These are phyloP conservation scores for Balaeniceps rex DNA, from an alignment of 2,113 vertebrate species.

Conservation along the genomic window DNA sequence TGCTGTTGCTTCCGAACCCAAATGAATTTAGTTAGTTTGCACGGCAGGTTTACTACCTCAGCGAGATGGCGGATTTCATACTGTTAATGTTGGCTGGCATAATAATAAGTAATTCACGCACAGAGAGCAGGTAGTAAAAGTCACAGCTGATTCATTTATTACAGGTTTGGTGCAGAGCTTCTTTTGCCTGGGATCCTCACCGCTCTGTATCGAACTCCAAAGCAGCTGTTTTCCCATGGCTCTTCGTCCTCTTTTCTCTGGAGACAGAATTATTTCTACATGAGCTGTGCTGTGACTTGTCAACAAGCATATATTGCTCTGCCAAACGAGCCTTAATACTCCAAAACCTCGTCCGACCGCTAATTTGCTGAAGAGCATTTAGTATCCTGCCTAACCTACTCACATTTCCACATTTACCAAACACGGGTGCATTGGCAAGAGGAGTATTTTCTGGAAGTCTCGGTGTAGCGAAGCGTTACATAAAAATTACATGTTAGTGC, in stretches of 20 bases:
- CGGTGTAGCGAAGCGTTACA: background rate
- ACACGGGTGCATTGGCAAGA: accelerated
- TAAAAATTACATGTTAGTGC: background rate
- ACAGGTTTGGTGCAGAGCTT: background rate
- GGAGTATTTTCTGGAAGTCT: background rate
- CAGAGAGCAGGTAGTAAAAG: background rate
- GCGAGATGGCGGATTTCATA: background rate
- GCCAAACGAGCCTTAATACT: background rate
- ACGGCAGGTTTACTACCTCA: background rate
- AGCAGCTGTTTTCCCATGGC: background rate
- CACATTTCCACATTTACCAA: background rate
- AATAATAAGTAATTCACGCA: background rate
- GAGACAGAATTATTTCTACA: background rate
- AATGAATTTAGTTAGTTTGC: background rate
- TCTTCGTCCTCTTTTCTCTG: background rate
- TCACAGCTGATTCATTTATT: background rate
- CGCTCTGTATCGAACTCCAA: accelerated
- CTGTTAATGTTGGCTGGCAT: background rate
- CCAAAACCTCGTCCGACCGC: background rate
- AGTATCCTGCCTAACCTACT: background rate
- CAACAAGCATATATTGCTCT: background rate
- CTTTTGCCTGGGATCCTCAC: background rate
- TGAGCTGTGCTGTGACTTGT: background rate
- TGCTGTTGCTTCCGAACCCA: background rate
- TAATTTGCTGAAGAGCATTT: background rate